phyloP scores from a whole-genome alignment of 1,140 invertebrate genomes.

The Ditylenchus dipsaci region DNA sequence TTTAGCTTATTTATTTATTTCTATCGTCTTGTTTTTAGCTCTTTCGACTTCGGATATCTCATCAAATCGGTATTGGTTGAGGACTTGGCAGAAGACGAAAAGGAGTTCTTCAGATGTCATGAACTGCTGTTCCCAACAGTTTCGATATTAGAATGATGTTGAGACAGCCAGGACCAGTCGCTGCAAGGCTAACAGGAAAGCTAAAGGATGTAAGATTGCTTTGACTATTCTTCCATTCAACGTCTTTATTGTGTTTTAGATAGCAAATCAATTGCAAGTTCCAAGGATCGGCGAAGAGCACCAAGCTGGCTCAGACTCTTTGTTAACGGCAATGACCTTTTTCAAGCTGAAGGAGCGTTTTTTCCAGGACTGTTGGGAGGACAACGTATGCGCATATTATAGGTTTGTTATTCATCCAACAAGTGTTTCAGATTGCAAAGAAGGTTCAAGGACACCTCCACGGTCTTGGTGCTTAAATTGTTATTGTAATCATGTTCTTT shows the following conservation, averaged over 20 bases:
- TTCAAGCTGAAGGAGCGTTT: slow-evolving; percentile 89
- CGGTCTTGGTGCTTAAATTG: no score
- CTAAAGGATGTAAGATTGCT: slow-evolving; percentile 78
- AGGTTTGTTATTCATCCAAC: no score
- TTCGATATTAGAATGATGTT: slow-evolving; percentile 98
- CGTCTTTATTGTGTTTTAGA: slow-evolving; percentile 34
- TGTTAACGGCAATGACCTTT: slow-evolving; percentile 92
- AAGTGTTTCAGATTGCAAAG: no score
- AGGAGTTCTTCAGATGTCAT: slow-evolving; percentile 86
- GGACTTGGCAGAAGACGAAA: slow-evolving; percentile 77
- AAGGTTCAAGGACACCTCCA: no score
- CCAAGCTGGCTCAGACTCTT: slow-evolving; percentile 93
- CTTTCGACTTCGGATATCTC: slow-evolving; percentile 98
- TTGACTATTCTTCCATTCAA: background rate
- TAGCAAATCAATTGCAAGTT: slow-evolving; percentile 60
- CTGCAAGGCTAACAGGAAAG: slow-evolving; percentile 89
- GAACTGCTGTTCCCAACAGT: slow-evolving; percentile 90
- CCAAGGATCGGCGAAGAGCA: slow-evolving; percentile 88
- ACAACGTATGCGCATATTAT: background rate
- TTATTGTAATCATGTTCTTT: no score
- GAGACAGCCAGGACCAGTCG: slow-evolving; percentile 73
- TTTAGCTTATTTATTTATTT: background rate
- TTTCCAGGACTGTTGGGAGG: slow-evolving; percentile 47
- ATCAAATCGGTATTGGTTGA: slow-evolving; percentile 69
- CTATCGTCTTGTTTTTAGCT: slow-evolving; percentile 59